A percentile compares a stretch with the other conserved stretches of the same genome.
phyloP scores from a whole-genome alignment of 2,797 vertebrate genomes.

The Schizopygopsis malacanthus region DNA sequence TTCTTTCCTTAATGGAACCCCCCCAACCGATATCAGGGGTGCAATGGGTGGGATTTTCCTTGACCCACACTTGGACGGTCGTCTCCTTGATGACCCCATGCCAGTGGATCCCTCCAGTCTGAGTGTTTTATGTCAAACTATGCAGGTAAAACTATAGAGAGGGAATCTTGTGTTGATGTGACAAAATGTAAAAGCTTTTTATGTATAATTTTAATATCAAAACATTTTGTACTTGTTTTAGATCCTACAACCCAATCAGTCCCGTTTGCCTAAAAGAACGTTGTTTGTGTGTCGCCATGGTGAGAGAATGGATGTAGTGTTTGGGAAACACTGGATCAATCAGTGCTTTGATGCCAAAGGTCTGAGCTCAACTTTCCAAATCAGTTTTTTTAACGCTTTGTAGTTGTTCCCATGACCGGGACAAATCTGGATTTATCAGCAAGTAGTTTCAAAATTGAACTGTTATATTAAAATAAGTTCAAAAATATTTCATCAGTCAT shows the following conservation, averaged over 20 bases:
- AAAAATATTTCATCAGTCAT: background rate
- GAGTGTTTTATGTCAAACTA: slow-evolving; percentile 86
- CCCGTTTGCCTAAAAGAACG: slow-evolving; percentile 86
- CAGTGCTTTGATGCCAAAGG: slow-evolving; percentile 99
- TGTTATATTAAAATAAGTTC: background rate
- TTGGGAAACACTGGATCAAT: slow-evolving; percentile 96
- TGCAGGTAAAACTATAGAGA: slow-evolving; percentile 82
- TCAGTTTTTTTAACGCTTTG: background rate
- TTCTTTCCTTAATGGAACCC: slow-evolving; percentile 86
- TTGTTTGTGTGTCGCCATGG: slow-evolving; percentile 97
- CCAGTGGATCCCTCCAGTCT: slow-evolving; percentile 79
- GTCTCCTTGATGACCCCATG: slow-evolving; percentile 85
- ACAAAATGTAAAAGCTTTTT: background rate
- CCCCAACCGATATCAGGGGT: slow-evolving; percentile 70
- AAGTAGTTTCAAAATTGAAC: background rate
- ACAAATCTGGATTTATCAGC: background rate
- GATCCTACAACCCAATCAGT: slow-evolving; percentile 82
- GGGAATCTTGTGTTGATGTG: background rate
- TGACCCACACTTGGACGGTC: slow-evolving; percentile 85
- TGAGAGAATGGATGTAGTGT: slow-evolving; percentile 98
- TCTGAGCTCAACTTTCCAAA: slow-evolving; percentile 66
- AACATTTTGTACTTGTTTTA: slow-evolving; percentile 64
- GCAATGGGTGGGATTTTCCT: slow-evolving; percentile 73
- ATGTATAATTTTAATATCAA: background rate
- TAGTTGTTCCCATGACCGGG: slow-evolving; percentile 10